A percentile compares a stretch with the other conserved stretches of the same genome.
phyloP scores from a whole-genome alignment of 2,113 vertebrate species.

The Brachyistius frenatus region DNA sequence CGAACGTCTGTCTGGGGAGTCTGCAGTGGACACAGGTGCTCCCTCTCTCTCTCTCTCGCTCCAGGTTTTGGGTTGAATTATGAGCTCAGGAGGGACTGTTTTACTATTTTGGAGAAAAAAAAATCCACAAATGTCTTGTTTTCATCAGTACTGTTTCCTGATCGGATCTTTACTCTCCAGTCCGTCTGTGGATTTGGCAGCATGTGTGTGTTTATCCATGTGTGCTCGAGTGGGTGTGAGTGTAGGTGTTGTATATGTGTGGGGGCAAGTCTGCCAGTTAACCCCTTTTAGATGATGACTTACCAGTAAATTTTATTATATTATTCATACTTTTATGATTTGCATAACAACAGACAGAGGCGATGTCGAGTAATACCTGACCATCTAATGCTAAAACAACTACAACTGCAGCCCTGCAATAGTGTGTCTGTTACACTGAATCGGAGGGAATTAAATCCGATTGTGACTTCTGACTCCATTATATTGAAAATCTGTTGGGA shows the following conservation, averaged over 20 bases:
- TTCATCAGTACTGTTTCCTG: constrained; percentile 59
- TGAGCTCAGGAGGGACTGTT: constrained; percentile 42
- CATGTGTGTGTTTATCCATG: constrained; percentile 11
- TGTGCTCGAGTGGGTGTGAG: constrained; percentile 20
- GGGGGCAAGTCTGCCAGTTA: neutral
- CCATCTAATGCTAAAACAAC: no score
- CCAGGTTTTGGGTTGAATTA: constrained; percentile 47
- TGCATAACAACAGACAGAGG: neutral
- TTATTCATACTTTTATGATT: no score
- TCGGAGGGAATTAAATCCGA: no score
- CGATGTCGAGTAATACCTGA: no score
- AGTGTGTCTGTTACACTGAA: neutral
- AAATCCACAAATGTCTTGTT: constrained; percentile 64
- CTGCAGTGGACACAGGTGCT: constrained; percentile 74
- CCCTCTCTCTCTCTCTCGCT: constrained; percentile 18
- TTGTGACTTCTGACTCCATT: no score
- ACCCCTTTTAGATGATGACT: constrained; percentile 10
- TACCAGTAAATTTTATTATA: neutral
- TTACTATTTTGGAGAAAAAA: constrained; percentile 51
- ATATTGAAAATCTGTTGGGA: no score
- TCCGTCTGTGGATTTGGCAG: constrained; percentile 33
- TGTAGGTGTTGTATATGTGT: neutral
- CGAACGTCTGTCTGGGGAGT: constrained; percentile 72
- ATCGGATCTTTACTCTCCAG: constrained; percentile 27
- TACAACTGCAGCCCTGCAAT: neutral